These are phyloP conservation scores for Tanaodytes sp. DNA, from an alignment of 2,888 invertebrate species.

Conservation along the genomic window DNA sequence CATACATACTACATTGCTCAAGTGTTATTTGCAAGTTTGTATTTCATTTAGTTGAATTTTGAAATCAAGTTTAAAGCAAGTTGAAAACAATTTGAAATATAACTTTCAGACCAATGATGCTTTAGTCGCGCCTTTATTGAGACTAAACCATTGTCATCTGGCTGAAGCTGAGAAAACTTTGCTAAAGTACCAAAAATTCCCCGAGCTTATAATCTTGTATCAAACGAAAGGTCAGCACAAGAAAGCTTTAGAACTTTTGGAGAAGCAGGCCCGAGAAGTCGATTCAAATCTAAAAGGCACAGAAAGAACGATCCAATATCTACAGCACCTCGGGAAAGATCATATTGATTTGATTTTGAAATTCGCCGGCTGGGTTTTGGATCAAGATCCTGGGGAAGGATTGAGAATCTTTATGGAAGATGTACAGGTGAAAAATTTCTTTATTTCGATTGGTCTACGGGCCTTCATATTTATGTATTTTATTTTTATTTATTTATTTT, in stretches of 20 bases:
- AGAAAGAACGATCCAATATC: slow-evolving; percentile 89
- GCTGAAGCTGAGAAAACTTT: slow-evolving; percentile 94
- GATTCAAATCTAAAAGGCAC: slow-evolving; percentile 86
- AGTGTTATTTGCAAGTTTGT: slow-evolving; percentile 93
- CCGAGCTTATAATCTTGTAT: slow-evolving; percentile 95
- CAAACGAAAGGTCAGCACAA: slow-evolving; percentile 94
- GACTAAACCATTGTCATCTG: slow-evolving; percentile 92
- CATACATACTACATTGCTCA: too few relatives aligned
- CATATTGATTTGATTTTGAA: slow-evolving; percentile 92
- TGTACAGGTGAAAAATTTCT: slow-evolving; percentile 69
- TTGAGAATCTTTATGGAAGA: slow-evolving; percentile 78
- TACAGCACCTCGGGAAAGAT: slow-evolving; percentile 87
- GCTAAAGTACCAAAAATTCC: slow-evolving; percentile 88
- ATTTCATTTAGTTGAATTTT: slow-evolving; percentile 31
- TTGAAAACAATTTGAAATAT: slow-evolving; percentile 8
- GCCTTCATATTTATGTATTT: background rate
- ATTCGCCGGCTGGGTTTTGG: slow-evolving; percentile 94
- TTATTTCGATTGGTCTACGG: too few relatives aligned
- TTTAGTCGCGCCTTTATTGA: slow-evolving; percentile 89
- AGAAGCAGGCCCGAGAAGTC: slow-evolving; percentile 82
- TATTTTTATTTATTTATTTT: background rate
- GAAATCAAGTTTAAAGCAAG: background rate
- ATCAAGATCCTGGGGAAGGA: slow-evolving; percentile 90
- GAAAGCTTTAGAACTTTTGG: slow-evolving; percentile 90
- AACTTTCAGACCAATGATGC: slow-evolving; percentile 92